Conservation (phyloP, 2,888 invertebrate genomes). For the Serripes groenlandicus region DNA sequence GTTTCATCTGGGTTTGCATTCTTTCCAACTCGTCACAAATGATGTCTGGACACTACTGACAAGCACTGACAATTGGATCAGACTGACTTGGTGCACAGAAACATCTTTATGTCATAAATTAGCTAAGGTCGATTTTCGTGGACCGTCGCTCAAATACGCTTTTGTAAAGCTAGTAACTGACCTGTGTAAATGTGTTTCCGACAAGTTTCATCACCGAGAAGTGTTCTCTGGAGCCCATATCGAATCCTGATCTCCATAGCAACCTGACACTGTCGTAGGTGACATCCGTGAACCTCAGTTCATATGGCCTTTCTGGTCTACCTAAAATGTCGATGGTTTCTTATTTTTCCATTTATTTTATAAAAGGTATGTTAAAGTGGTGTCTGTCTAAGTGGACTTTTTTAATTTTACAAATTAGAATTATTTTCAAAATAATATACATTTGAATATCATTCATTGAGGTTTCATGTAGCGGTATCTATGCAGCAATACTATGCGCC, state of each 20-base stretch:
- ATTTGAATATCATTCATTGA: no score
- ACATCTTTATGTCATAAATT: background rate
- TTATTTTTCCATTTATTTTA: no score
- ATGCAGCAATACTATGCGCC: no score
- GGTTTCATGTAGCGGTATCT: no score
- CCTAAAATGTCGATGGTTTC: no score
- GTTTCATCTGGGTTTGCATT: no score
- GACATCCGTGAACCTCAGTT: slow-evolving; percentile 24
- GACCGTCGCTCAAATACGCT: background rate
- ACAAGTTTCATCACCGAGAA: slow-evolving; percentile 39
- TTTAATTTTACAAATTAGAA: no score
- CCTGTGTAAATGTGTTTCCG: background rate
- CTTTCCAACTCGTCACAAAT: slow-evolving; percentile 3
- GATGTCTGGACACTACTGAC: no score
- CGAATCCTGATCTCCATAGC: slow-evolving; percentile 50
- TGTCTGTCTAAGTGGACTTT: no score
- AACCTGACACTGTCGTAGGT: slow-evolving; percentile 41
- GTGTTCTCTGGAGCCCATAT: slow-evolving; percentile 47
- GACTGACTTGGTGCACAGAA: background rate
- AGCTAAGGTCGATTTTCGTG: background rate
- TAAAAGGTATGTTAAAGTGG: no score
- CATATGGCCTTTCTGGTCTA: slow-evolving; percentile 28
- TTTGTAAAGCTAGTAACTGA: no score
- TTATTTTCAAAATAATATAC: no score
- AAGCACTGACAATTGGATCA: background rate